Conservation (phyloP, 30 jellyfish, hydroid and myxozoan species). For the Hydractinia echinata region DNA sequence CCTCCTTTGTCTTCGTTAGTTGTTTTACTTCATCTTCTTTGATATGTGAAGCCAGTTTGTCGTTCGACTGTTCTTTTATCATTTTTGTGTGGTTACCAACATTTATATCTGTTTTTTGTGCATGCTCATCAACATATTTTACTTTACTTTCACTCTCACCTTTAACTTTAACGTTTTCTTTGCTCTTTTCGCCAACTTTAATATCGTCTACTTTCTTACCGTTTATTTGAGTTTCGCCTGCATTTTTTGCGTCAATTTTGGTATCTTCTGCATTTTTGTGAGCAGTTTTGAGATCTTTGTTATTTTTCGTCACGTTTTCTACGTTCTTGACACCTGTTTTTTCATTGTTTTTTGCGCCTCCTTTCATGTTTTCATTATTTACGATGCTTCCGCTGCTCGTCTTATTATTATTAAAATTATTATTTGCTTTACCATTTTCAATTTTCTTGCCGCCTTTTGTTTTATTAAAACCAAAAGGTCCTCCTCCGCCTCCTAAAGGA, state of each 20-base stretch:
- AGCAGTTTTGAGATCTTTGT: not conserved
- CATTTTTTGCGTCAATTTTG: not conserved
- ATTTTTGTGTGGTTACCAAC: no score
- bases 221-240: no score
- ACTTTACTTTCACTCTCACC: not conserved
- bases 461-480: no score
- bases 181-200: no score
- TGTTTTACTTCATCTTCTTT: no score
- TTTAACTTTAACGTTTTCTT: not conserved
- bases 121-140: not conserved
- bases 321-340: not conserved
- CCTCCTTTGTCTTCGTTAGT: no score
- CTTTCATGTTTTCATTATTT: not conserved
- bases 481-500: no score
- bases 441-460: no score
- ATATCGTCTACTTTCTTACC: no score
- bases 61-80: no score
- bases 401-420: not conserved
- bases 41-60: no score
- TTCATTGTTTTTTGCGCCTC: slow-evolving; percentile 1
- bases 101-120: no score
- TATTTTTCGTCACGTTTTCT: not conserved
- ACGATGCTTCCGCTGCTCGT: not conserved
- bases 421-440: not conserved
- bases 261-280: slow-evolving; percentile 15